A percentile compares a stretch with the other conserved stretches of the same genome.
Evolutionary conservation across 2,113 vertebrate genomes (phyloP).

Genomic region (Ondatra zibethicus): DNA sequence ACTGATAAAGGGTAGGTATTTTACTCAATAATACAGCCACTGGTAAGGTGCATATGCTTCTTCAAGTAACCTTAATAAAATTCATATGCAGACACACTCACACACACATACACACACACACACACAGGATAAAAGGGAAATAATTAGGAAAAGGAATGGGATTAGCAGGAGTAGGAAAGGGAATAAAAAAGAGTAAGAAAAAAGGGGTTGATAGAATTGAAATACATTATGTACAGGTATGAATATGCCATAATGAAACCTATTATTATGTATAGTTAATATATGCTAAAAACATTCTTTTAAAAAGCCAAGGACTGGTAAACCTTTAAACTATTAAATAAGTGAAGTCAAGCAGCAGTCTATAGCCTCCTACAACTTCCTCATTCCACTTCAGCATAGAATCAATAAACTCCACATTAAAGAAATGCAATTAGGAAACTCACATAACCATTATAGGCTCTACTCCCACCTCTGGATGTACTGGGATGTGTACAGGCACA

Average conservation of each 20-base stretch:
- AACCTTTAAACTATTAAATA: neutral
- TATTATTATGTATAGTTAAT: neutral
- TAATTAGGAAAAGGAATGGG: neutral
- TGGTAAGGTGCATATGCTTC: neutral
- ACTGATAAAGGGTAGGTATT: neutral
- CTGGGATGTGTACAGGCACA: neutral
- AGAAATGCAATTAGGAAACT: neutral
- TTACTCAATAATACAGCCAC: neutral
- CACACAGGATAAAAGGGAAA: neutral
- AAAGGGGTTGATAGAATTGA: neutral
- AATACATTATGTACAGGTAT: neutral
- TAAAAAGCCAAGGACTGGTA: neutral
- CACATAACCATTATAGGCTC: neutral
- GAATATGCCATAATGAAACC: neutral
- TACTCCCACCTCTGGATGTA: neutral
- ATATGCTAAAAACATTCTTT: neutral
- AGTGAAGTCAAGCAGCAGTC: neutral
- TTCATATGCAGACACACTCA: neutral
- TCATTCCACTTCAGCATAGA: neutral
- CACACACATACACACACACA: neutral
- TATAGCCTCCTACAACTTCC: neutral
- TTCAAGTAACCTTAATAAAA: neutral
- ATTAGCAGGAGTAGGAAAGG: neutral
- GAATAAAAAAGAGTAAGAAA: neutral
- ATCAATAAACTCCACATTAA: slow-evolving; percentile 3